Conservation (phyloP, 2,888 invertebrate species). For the Nasonovia ribisnigri region DNA sequence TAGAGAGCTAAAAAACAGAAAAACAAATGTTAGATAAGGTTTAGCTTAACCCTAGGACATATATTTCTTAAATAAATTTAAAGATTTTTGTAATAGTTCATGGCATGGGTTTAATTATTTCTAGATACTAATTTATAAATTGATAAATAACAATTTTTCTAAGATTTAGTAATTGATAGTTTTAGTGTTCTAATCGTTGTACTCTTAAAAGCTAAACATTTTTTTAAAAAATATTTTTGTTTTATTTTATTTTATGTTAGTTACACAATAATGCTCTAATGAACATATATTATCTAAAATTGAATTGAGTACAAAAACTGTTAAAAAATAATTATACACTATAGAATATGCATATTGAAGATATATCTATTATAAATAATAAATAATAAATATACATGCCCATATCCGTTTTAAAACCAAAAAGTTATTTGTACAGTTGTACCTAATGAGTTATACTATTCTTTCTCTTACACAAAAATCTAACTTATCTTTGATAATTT, state of each 20-base stretch:
- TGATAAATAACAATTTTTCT: neutral
- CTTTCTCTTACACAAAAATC: no score
- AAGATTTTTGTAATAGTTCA: neutral
- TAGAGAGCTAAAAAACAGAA: slow-evolving; percentile 21
- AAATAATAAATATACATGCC: no score
- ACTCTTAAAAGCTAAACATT: no score
- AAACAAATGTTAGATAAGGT: neutral
- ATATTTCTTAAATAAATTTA: neutral
- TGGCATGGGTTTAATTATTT: neutral
- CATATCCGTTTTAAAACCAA: no score
- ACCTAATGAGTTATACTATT: no score
- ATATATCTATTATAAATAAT: no score
- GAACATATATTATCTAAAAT: neutral
- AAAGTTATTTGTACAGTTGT: no score
- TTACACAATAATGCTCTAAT: neutral
- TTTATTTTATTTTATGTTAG: neutral
- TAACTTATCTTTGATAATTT: no score
- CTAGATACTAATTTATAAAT: neutral
- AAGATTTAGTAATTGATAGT: neutral
- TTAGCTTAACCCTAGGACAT: neutral
- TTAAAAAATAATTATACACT: neutral
- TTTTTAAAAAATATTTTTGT: neutral
- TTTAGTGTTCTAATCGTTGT: neutral
- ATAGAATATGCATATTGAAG: no score
- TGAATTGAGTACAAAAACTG: neutral